phyloP scores from a whole-genome alignment of 1,140 invertebrate genomes.

The Bombus superbus region DNA sequence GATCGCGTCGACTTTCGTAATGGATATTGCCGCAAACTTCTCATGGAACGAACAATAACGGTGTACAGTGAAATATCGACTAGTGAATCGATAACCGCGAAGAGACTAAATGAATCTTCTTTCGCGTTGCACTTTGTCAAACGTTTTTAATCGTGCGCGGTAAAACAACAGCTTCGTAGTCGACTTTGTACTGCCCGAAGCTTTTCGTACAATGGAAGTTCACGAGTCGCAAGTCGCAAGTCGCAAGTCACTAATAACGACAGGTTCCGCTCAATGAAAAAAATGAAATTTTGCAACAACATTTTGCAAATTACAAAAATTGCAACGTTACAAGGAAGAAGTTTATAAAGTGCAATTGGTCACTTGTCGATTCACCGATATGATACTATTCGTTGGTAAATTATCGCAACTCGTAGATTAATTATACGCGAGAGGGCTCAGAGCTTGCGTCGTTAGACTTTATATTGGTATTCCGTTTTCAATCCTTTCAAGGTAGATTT shows the following conservation, averaged over 20 bases:
- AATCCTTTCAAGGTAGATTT: no score
- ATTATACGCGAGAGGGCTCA: no score
- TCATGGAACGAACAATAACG: slow-evolving; percentile 13
- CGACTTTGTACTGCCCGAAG: no score
- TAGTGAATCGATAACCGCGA: background rate
- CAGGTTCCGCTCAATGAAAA: no score
- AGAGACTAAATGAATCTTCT: background rate
- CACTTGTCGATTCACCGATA: background rate
- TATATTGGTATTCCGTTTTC: background rate
- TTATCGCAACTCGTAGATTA: background rate
- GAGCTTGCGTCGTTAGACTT: background rate
- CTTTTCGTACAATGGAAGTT: no score
- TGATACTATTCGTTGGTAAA: background rate
- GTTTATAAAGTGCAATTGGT: background rate
- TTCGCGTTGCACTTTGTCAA: background rate
- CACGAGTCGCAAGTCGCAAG: no score
- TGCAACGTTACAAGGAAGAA: background rate
- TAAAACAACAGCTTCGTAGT: background rate
- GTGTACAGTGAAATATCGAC: background rate
- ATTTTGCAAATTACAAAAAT: no score
- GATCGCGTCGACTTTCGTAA: background rate
- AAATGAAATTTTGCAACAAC: no score
- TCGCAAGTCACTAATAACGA: no score
- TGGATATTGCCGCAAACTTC: slow-evolving; percentile 14
- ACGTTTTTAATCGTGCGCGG: background rate